A percentile compares a stretch with the other conserved stretches of the same genome.
Conservation (phyloP, 2,113 vertebrate genomes). For the Malurus alboscapulatus region DNA sequence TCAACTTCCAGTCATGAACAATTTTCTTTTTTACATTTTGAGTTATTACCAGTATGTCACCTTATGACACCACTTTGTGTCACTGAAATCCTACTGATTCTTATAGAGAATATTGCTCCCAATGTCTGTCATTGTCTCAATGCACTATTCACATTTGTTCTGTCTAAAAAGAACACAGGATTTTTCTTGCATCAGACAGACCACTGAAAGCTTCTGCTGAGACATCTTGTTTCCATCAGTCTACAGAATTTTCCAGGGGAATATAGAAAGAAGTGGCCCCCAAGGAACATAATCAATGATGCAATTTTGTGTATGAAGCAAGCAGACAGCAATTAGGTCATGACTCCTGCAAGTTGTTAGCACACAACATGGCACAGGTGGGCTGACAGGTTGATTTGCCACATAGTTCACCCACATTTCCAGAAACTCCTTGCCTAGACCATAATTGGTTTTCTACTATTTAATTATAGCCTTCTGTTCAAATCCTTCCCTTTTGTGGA, state of each 20-base stretch:
- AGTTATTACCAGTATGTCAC: not conserved
- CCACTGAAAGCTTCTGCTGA: not conserved
- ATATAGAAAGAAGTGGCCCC: not conserved
- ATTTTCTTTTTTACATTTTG: not conserved
- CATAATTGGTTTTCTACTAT: not conserved
- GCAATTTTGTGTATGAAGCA: not conserved
- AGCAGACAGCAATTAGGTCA: not conserved
- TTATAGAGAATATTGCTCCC: not conserved
- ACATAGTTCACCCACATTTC: fast-evolving
- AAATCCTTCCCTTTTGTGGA: not conserved
- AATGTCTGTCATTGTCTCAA: not conserved
- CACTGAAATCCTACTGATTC: not conserved
- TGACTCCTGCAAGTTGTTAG: fast-evolving
- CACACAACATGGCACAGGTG: not conserved
- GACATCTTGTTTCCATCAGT: not conserved
- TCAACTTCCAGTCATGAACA: not conserved
- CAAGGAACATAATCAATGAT: not conserved
- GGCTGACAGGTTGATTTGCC: not conserved
- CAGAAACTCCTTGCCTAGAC: not conserved
- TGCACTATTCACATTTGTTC: not conserved
- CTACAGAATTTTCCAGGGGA: not conserved
- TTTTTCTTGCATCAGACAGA: not conserved
- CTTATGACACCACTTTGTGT: not conserved
- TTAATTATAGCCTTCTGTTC: not conserved
- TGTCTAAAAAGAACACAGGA: not conserved